phyloP scores from a whole-genome alignment of 2,888 invertebrate genomes.

The Temnothorax rugatulus region DNA sequence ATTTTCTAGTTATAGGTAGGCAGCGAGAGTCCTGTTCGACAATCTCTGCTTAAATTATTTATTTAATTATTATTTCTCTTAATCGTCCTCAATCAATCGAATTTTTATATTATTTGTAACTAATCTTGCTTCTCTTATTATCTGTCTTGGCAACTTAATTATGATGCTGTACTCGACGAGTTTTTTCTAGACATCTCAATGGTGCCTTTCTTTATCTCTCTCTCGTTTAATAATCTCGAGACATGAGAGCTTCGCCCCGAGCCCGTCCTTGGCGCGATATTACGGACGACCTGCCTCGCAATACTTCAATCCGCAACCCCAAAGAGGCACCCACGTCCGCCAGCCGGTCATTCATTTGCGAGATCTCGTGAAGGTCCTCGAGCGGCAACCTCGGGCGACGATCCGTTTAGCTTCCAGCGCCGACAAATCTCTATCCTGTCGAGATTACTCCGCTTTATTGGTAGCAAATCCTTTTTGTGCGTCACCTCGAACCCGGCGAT shows the following conservation, averaged over 20 bases:
- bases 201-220: background rate
- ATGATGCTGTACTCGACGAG: background rate
- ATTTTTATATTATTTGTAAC: background rate
- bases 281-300: conserved; percentile 37
- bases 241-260: background rate
- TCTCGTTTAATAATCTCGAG: conserved; percentile 38
- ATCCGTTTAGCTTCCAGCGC: conserved; percentile 52
- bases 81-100: background rate
- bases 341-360: conserved; percentile 52
- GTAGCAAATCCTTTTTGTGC: conserved; percentile 71
- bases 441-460: conserved; percentile 67
- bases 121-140: background rate
- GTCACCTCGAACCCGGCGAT: conserved; percentile 61
- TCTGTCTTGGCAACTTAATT: background rate
- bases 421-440: conserved; percentile 60
- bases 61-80: no score
- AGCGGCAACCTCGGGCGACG: conserved; percentile 47
- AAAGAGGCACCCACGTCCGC: conserved; percentile 34
- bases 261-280: conserved; percentile 35
- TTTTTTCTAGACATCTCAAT: background rate
- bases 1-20: background rate
- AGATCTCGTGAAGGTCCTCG: conserved; percentile 51
- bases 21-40: background rate
- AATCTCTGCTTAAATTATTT: background rate
- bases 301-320: conserved; percentile 46